Evolutionary conservation across 2,888 invertebrate genomes (phyloP).

Genomic region (Agapostemon virescens): DNA sequence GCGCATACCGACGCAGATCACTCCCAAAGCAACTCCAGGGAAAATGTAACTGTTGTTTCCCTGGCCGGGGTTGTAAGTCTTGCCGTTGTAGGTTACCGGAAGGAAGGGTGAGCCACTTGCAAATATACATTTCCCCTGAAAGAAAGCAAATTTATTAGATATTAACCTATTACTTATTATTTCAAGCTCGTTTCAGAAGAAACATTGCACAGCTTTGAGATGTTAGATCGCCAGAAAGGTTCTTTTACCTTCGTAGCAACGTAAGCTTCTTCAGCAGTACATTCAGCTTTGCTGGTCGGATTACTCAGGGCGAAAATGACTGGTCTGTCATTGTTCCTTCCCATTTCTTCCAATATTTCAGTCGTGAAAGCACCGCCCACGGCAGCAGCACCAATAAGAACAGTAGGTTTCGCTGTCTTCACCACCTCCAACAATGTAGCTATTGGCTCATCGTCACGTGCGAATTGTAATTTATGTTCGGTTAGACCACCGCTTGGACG

Average conservation of each 20-base stretch:
- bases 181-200: not conserved
- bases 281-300: conserved; percentile 98
- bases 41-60: conserved; percentile 99
- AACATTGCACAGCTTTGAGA: not conserved
- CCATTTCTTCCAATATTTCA: conserved; percentile 94
- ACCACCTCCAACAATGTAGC: conserved; percentile 91
- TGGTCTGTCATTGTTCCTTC: conserved; percentile 89
- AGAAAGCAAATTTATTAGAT: not conserved
- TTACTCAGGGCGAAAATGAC: conserved; percentile 99
- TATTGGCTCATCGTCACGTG: conserved; percentile 89
- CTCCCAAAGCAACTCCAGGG: conserved; percentile 96
- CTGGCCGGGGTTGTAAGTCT: conserved; percentile 94
- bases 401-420: conserved; percentile 89
- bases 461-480: conserved; percentile 91
- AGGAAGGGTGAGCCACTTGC: conserved; percentile 98
- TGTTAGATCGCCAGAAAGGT: not conserved
- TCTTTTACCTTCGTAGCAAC: conserved; percentile 77
- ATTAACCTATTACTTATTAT: not conserved
- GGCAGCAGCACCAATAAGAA: conserved; percentile 97
- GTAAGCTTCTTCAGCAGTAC: conserved; percentile 99
- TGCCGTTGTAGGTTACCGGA: conserved; percentile 90
- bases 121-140: conserved; percentile 93
- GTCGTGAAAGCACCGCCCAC: conserved; percentile 96
- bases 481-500: conserved; percentile 90
- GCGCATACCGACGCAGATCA: conserved; percentile 92